Base-by-base conservation (phyloP, 1,140 invertebrate genomes). In the Listronotus oregonensis region DNA sequence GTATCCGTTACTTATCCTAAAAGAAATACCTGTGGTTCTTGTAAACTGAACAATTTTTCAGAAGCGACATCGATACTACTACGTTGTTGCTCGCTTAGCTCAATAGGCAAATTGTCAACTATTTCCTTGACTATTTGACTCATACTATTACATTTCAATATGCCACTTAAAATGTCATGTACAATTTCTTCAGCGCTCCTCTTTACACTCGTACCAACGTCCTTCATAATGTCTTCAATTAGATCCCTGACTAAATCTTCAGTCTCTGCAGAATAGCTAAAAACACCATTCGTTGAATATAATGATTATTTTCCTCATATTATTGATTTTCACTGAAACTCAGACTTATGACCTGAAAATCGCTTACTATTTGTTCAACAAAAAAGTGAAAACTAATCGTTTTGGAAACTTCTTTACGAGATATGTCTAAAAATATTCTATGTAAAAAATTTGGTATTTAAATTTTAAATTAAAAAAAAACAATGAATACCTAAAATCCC, bases 171-270 rank as follows among this genome's bases (percentile, higher is more conserved):
- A 17, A 72, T 74, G 2, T 60, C 40, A 9, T 40, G 68, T 0
- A 70, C 55, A 12, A 72, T 59, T 11, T 43, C 57, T 49, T 72
- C 69, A 3, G 40, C 51, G 3, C 68, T 67, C 34, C 40, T 66
- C 31, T 51, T 32, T 6, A 31, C 32, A 17, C 72, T 17, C 55
- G 67, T 50, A 12, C 71, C 64, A 9, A 74, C 50, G 54, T 71
- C 66, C 11, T 66, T 54, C 34, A 71, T 51, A 12, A 76, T 32
- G 10, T 71, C 59, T 31, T 71, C 46, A 3, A 75, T 42, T 15
- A 76, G 40, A n/a, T 54, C 34, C 11, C 39, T 63, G 6, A 73
- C 55, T 10, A 75, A 49, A 46, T 76, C 74, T 64, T 72, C 57
- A 18, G 40, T 61, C 57, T 73, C 67, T 5, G 51, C 31, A 9